Evolutionary conservation across 2,113 vertebrate species (phyloP), one percentile per base, ranked within the genome.

Genomic region (Ophiodon elongatus): DNA sequence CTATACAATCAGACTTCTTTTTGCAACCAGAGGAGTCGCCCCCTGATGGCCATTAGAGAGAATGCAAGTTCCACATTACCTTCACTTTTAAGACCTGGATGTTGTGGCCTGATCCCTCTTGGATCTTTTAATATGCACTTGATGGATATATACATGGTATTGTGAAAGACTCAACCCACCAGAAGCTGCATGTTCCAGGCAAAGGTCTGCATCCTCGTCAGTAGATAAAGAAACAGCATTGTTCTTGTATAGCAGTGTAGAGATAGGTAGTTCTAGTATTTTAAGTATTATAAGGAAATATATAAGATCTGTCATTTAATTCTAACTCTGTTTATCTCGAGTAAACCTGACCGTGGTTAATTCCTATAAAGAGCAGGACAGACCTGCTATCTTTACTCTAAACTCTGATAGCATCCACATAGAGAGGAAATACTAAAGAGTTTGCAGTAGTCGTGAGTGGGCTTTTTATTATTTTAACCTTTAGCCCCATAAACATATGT

Each of bases 81-180:
- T 14, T 15, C 14, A 45, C 2, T 45, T 45, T 45, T 45, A 11
- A 45, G 3, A 45, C 14, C 43, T 8, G 43, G 43, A 45, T 14
- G 43, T 11, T 15, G 13, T 13, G 2, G 8, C 14, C 43, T 45
- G 43, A 45, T 15, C 43, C 1, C 2, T 54, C 39, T 4, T 43
- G 23, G 37, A 37, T 37, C 37, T 37, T n/a, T 37, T 7, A 17
- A 59, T 8, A 27, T 52, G n/a, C n/a, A n/a, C n/a, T n/a, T n/a
- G n/a, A 23, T 67, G 41, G 60, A n/a, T 33, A 14, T 6, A 8
- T 1, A 69, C 4, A 11, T 35, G 2, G 69, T 11, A 35, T 6
- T 74, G 10, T 56, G 63, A 63, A 74, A 52, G 62, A 29, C 68
- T 39, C 31, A 50, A n/a, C n/a, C n/a, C n/a, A n/a, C n/a, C n/a